phyloP scores from a whole-genome alignment of 2,888 invertebrate genomes.

The Neoscelio sp. region DNA sequence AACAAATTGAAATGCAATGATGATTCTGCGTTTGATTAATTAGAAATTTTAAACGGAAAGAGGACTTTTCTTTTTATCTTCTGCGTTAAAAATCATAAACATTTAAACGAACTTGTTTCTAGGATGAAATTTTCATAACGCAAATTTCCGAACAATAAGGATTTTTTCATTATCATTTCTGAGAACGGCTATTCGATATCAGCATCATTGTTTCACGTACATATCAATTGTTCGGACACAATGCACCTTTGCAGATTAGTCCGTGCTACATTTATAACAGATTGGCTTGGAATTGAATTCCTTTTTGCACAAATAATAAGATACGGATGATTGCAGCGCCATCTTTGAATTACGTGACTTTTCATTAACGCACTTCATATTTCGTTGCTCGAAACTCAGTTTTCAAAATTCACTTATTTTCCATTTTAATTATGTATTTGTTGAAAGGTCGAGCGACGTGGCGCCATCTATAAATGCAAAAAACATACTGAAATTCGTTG shows the following conservation, averaged over 20 bases:
- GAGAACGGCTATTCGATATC: not conserved
- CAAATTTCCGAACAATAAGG: not conserved
- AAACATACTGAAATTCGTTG: too few relatives aligned
- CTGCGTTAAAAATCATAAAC: not conserved
- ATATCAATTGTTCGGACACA: constrained; percentile 29
- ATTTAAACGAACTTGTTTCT: too few relatives aligned
- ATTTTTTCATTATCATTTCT: constrained; percentile 10
- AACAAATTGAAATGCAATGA: too few relatives aligned
- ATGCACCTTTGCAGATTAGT: not conserved
- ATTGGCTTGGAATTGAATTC: not conserved
- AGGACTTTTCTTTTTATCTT: too few relatives aligned
- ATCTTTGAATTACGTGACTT: too few relatives aligned
- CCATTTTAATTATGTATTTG: too few relatives aligned
- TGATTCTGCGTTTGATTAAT: too few relatives aligned
- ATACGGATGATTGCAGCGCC: not conserved
- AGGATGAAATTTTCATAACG: not conserved
- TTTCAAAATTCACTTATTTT: too few relatives aligned
- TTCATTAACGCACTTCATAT: too few relatives aligned
- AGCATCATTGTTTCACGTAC: constrained; percentile 38
- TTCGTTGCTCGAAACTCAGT: too few relatives aligned
- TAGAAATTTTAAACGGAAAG: not conserved
- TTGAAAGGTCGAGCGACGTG: too few relatives aligned
- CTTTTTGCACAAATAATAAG: not conserved
- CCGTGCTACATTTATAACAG: constrained; percentile 8
- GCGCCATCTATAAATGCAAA: too few relatives aligned